Evolutionary conservation across 2,113 vertebrate genomes (phyloP), one percentile per base, ranked within the genome.

Genomic region (Gymnorhina tibicen): DNA sequence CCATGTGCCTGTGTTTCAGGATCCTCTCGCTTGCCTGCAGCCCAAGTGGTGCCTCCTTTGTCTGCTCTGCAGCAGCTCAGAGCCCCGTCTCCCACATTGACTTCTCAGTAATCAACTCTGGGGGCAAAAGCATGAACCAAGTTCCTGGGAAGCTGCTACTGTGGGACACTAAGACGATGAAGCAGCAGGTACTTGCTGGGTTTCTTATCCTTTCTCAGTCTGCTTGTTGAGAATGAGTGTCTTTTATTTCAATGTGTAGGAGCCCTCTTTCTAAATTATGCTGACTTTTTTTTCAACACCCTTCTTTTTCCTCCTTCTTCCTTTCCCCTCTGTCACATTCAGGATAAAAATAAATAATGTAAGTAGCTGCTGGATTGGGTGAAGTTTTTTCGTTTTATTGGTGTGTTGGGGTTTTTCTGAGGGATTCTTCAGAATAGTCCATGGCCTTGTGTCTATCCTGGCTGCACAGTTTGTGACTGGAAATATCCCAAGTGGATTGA

Each of bases 111-210:
- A 95, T 35, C 13, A 93, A 77, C 78, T 96, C 67, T 11, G 97
- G 87, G 87, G 97, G 93, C 95, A 98, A 60, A 81, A 97, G 73
- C 80, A 93, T 12, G 84, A 98, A 97, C 85, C 98, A 98, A 39
- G 98, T 99, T 78, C 98, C 99, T 1, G 99, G 99, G 76, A 98
- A 98, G 62, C 98, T 99, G 94, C 97, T 99, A 26, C 98, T 99
- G 19, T 99, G 99, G 99, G 99, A 99, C 97, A 99, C 99, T 6
- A 99, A 99, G 96, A 99, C 98, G 0, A 99, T 99, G 97, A 99
- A 99, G 96, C 99, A 99, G 83, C 99, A 99, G 99, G 99, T 99
- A 96, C 42, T 59, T 74, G 21, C 37, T 87, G 39, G 6, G 19
- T 53, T 74, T 64, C 16, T 79, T 59, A 76, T 81, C 9, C 39